A percentile compares a stretch with the other conserved stretches of the same genome.
phyloP scores from a whole-genome alignment of 2,797 vertebrate species.

The Naso thynnoides region DNA sequence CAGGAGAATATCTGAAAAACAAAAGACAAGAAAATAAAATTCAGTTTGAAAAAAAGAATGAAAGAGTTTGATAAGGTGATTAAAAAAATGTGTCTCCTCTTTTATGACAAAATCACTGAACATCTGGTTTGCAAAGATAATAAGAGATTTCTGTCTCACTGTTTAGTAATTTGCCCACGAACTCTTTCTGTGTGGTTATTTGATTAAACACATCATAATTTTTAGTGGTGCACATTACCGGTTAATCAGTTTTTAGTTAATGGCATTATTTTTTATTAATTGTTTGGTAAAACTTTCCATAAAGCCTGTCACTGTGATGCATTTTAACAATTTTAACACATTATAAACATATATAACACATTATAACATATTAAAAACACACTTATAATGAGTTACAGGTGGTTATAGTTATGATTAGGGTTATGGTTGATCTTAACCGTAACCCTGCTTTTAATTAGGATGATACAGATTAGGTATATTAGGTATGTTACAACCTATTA shows the following conservation, averaged over 20 bases:
- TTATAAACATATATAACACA: neutral
- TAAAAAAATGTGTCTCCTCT: slow-evolving; percentile 4
- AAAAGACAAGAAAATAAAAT: neutral
- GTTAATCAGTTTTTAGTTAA: no score
- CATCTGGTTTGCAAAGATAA: slow-evolving; percentile 41
- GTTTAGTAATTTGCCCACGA: neutral
- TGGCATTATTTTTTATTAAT: no score
- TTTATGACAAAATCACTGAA: neutral
- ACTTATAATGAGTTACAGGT: no score
- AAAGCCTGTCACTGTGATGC: no score
- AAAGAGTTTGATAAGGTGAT: slow-evolving; percentile 6
- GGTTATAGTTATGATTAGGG: no score
- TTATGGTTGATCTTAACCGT: no score
- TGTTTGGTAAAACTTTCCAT: no score
- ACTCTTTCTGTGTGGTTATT: neutral
- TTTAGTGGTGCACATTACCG: neutral
- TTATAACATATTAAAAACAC: no score
- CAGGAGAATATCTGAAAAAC: neutral
- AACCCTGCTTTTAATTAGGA: no score
- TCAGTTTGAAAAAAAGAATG: slow-evolving; percentile 21
- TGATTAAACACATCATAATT: neutral
- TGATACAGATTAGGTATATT: no score
- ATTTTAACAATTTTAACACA: neutral
- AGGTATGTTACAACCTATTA: no score
- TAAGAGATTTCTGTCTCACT: slow-evolving; percentile 36